Evolutionary conservation across 2,888 invertebrate genomes (phyloP), one percentile per base, ranked within the genome.

Genomic region (Parelbella ahira): DNA sequence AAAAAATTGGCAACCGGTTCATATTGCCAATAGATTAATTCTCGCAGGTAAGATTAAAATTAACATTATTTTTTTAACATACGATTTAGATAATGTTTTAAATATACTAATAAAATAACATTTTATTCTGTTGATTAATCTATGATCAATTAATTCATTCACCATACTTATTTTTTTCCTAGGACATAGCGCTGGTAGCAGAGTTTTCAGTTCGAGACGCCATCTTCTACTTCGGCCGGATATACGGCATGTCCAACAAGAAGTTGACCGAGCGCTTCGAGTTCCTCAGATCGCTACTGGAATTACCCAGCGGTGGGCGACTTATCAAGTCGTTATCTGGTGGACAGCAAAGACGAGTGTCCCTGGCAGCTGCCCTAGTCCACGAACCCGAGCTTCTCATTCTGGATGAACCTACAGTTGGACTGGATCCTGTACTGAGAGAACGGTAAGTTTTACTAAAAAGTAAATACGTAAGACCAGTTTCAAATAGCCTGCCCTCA

Each of bases 321-420:
- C 64, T 83, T 5, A 74, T 97, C 42, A 92, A 92, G 62, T 84
- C 92, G 45, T 89, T 93, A 61, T 96, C 96, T 54, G 97, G 97
- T 3, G 97, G 97, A 0, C 97, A 97, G 71, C 95, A 96, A 76
- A 86, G 97, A 46, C 87, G 97, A 36, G 93, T 97, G 0, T 97
- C 97, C 0, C 91, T 97, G 51, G 96, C 97, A 0, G 94, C 94
- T 2, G 95, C 97, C 0, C 80, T 97, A 63, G 90, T 97, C 0
- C 97, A 97, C 63, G 93, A 93, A 54, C 97, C 97, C 0, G 94
- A 96, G 68, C 76, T 97, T 15, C 83, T 97, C 13, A 96, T 97
- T 46, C 77, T 97, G 58, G 97, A 97, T 63, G 97, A 97, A 67
- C 97, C 97, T 0, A 97, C 97, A 0, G 97, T 97, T n/a, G 97